phyloP scores from a whole-genome alignment of 1,140 invertebrate species.

The Drosophila nebulosa region DNA sequence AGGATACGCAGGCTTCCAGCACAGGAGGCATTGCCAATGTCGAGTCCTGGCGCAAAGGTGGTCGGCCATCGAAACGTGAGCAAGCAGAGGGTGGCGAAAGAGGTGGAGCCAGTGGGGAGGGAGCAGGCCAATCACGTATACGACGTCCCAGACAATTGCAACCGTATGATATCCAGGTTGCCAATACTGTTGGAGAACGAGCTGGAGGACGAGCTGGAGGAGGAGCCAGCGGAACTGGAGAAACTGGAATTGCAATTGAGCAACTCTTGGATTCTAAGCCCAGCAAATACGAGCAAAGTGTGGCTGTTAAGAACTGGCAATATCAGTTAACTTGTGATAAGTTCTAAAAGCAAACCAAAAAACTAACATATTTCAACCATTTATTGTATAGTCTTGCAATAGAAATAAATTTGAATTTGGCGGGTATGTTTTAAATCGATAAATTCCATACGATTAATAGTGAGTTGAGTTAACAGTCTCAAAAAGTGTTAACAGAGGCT shows the following conservation, averaged over 20 bases:
- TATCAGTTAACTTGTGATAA: conserved; percentile 80
- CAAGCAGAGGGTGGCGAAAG: conserved; percentile 16
- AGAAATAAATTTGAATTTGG: neutral
- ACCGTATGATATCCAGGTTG: conserved; percentile 57
- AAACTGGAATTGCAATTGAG: conserved; percentile 53
- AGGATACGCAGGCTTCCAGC: conserved; percentile 29
- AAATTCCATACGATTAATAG: no score
- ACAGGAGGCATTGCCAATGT: conserved; percentile 61
- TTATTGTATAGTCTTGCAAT: conserved; percentile 5
- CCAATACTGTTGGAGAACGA: conserved; percentile 35
- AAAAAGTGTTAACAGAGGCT: neutral
- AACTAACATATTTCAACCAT: neutral
- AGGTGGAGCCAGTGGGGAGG: conserved; percentile 21
- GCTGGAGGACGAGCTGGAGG: conserved; percentile 8
- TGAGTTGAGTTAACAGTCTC: neutral
- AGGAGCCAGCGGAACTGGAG: conserved; percentile 34
- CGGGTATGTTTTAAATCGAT: neutral
- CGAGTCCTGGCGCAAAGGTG: conserved; percentile 76
- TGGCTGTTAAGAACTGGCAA: conserved; percentile 80
- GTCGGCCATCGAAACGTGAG: conserved; percentile 65
- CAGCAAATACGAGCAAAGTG: conserved; percentile 64
- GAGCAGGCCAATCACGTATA: conserved; percentile 36
- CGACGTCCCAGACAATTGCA: conserved; percentile 58
- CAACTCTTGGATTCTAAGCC: conserved; percentile 61
- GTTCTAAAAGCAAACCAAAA: conserved; percentile 64